These are phyloP conservation scores for Anguilla megastoma DNA, from an alignment of 2,797 vertebrate genomes.

Conservation along the genomic window DNA sequence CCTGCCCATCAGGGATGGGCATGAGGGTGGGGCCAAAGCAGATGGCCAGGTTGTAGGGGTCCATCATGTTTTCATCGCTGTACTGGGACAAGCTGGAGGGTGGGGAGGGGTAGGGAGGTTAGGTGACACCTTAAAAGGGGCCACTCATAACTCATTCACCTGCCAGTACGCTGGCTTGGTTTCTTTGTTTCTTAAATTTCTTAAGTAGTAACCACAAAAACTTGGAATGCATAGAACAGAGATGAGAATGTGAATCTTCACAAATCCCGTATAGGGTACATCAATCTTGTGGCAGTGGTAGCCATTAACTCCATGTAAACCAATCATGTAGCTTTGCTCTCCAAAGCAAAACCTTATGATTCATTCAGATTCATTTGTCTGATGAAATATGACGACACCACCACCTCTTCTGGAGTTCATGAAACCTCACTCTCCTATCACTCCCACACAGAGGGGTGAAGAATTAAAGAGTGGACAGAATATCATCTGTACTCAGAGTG, in stretches of 20 bases:
- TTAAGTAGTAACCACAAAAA: not conserved
- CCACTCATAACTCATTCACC: not conserved
- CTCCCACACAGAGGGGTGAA: not conserved
- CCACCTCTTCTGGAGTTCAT: not conserved
- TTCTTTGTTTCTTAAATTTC: not conserved
- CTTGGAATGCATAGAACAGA: not conserved
- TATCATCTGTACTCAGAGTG: not conserved
- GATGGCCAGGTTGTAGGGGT: slow-evolving; percentile 84
- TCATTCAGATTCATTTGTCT: not conserved
- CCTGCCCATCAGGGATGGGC: slow-evolving; percentile 81
- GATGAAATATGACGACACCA: not conserved
- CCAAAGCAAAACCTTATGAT: not conserved
- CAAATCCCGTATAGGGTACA: not conserved
- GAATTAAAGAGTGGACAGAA: not conserved
- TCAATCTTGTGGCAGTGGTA: not conserved
- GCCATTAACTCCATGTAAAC: not conserved
- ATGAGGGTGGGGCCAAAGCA: slow-evolving; percentile 83
- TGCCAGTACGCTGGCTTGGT: not conserved
- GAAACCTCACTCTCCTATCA: not conserved
- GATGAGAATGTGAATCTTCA: not conserved
- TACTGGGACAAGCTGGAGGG: slow-evolving; percentile 76
- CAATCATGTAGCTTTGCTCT: not conserved
- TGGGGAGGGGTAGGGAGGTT: not conserved
- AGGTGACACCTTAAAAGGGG: not conserved
- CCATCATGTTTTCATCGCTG: slow-evolving; percentile 86